Evolutionary conservation across 2,113 vertebrate species (phyloP), one percentile per base, ranked within the genome.

Genomic region (Tor tambroides): DNA sequence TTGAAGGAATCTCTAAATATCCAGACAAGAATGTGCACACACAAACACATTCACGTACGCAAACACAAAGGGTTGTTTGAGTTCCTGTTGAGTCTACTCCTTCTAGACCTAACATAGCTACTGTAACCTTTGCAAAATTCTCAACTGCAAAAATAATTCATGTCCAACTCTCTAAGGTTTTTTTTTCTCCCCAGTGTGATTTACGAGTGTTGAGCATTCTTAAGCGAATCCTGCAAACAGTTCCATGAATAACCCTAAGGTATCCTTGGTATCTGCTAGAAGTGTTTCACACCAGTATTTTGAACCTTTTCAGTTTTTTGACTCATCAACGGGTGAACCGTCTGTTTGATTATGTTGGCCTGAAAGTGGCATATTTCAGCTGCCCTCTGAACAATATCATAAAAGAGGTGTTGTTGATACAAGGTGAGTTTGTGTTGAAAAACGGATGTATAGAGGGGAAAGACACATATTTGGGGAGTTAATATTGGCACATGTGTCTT

Each of bases 291-390:
- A 85, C 74, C 67, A 87, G 56, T 75, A 65, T 78, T 63, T 87
- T 77, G 35, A 87, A 43, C 81, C 30, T 6, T 41, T 82, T 49
- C n/a, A 49, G 35, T 19, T 35, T 87, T 87, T 30, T 35, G 61
- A 61, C 56, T 76, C 82, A 69, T 81, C 74, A 56, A 26, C 74
- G 43, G 56, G 85, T 80, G 69, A 84, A 59, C 11, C 2, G 30
- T 74, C 80, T 32, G 80, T 83, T 84, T 81, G 85, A 69, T 86
- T 86, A 61, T 35, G 46, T 88, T 88, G 89, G 87, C 84, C 9
- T 43, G 61, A 84, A 67, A 38, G 80, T 35, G 26, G 46, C 89
- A 90, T 89, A 89, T 87, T 91, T 89, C 56, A 76, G 32, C 78
- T 76, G 26, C 51, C 69, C 59, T 77, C 82, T 76, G 72, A 85